Evolutionary conservation across 2,113 vertebrate species (phyloP), one percentile per base, ranked within the genome.

Genomic region (Hystrix cristata): DNA sequence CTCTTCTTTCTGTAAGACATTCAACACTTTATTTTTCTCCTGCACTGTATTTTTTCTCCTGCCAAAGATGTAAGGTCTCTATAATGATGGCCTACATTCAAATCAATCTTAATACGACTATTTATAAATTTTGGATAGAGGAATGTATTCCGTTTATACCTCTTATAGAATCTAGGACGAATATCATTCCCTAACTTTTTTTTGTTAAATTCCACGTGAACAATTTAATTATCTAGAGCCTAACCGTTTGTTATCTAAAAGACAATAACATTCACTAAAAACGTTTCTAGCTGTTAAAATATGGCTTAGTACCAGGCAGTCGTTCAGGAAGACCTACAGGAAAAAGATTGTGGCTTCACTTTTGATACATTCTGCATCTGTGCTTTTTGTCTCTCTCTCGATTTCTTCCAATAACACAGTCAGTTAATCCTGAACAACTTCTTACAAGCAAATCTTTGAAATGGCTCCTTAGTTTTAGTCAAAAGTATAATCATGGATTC

Each of bases 401-500:
- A 38, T 83, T 57, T 59, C 5, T 89, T 82, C 67, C 27, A 85
- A 12, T 62, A 43, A 6, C 9, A 67, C 76, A 84, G 65, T 88
- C 23, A 57, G 3, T 94, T 91, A 57, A 79, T 95, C 55, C 21
- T 57, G 31, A 90, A 60, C 78, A 92, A 55, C 14, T 78, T 97
- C 83, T 55, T 84, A 25, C 16, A 94, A 92, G 43, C 34, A 96
- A 81, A 94, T 59, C 12, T 83, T 72, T 69, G 85, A 93, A 88
- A 71, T 43, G 12, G 0, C 51, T 86, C 14, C 72, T 82, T 91
- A 34, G 9, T 64, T n/a, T 89, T 84, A 81, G 65, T 91, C 16
- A 91, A 94, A 92, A 48, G 3, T 93, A 2, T 92, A 95, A 95
- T 86, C 48, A 84, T 16, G 13, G 93, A 96, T 85, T 93, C 81